Evolutionary conservation across 1,140 invertebrate genomes (phyloP).

Genomic region (Penaeus chinensis): DNA sequence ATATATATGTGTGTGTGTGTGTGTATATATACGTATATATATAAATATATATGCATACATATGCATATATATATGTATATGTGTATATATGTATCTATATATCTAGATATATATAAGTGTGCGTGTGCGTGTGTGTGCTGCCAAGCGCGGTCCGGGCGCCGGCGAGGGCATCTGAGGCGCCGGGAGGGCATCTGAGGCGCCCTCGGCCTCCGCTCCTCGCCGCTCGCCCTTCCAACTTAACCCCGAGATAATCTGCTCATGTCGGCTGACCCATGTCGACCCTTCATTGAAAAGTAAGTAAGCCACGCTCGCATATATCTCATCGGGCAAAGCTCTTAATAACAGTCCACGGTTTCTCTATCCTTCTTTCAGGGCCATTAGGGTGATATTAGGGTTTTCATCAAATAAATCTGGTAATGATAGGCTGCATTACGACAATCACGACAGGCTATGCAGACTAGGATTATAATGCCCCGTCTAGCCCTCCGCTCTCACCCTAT

Average conservation of each 20-base stretch:
- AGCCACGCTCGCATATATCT: not conserved
- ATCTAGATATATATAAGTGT: no score
- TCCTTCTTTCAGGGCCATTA: constrained; percentile 37
- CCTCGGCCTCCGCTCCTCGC: no score
- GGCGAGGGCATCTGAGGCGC: no score
- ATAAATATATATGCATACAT: no score
- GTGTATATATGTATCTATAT: no score
- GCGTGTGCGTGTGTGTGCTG: no score
- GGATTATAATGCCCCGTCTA: constrained; percentile 8
- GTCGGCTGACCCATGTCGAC: not conserved
- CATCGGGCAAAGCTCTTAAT: constrained; percentile 26
- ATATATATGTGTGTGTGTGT: not conserved
- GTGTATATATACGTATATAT: no score
- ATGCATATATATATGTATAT: no score
- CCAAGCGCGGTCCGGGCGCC: no score
- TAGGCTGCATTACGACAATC: constrained; percentile 24
- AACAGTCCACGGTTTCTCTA: constrained; percentile 14
- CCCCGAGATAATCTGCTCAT: not conserved
- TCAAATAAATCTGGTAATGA: constrained; percentile 42
- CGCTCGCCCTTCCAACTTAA: not conserved
- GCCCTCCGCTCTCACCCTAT: not conserved
- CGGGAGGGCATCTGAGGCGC: no score
- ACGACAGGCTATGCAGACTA: constrained; percentile 23
- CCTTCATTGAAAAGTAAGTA: constrained; percentile 26
- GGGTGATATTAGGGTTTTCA: constrained; percentile 31